Percentiles rank a stretch among this genome's conserved stretches.
phyloP scores from a whole-genome alignment of 2,888 invertebrate species.

The Hypena proboscidalis region DNA sequence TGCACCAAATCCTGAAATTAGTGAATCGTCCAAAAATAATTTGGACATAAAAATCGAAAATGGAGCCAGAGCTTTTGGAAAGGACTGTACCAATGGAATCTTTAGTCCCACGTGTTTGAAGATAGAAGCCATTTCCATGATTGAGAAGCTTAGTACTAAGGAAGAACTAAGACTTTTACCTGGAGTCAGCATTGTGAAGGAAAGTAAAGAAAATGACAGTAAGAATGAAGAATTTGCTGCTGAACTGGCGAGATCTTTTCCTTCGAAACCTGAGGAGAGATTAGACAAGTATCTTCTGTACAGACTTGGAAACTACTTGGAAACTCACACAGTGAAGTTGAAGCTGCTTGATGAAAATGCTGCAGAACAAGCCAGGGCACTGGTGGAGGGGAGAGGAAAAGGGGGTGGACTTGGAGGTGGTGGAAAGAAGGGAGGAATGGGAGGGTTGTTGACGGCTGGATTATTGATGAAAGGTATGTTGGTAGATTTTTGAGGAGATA shows the following conservation, averaged over 20 bases:
- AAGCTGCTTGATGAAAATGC: slow-evolving; percentile 88
- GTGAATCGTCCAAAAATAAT: slow-evolving; percentile 45
- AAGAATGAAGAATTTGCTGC: slow-evolving; percentile 89
- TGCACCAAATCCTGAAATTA: slow-evolving; percentile 67
- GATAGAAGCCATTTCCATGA: slow-evolving; percentile 73
- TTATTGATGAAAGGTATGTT: slow-evolving; percentile 87
- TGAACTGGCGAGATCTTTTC: slow-evolving; percentile 90
- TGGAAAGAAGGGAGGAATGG: slow-evolving; percentile 81
- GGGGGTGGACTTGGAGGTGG: slow-evolving; percentile 81
- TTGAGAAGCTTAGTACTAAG: slow-evolving; percentile 72
- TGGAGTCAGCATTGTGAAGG: slow-evolving; percentile 89
- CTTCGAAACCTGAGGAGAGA: slow-evolving; percentile 90
- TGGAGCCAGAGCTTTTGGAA: slow-evolving; percentile 61
- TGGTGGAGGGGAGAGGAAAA: slow-evolving; percentile 81
- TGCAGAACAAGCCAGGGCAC: slow-evolving; percentile 84
- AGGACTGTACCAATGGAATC: slow-evolving; percentile 72
- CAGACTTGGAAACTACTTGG: slow-evolving; percentile 89
- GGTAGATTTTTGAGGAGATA: neutral
- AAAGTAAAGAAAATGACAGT: slow-evolving; percentile 78
- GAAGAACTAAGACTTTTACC: slow-evolving; percentile 71
- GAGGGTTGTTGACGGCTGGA: slow-evolving; percentile 83
- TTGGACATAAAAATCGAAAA: slow-evolving; percentile 58
- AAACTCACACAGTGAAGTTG: slow-evolving; percentile 90
- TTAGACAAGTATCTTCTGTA: slow-evolving; percentile 91
- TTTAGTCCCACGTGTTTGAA: slow-evolving; percentile 76